A percentile compares a stretch with the other conserved stretches of the same genome.
These are phyloP conservation scores for Lymantria dispar DNA, from an alignment of 2,888 invertebrate genomes.

Conservation along the genomic window DNA sequence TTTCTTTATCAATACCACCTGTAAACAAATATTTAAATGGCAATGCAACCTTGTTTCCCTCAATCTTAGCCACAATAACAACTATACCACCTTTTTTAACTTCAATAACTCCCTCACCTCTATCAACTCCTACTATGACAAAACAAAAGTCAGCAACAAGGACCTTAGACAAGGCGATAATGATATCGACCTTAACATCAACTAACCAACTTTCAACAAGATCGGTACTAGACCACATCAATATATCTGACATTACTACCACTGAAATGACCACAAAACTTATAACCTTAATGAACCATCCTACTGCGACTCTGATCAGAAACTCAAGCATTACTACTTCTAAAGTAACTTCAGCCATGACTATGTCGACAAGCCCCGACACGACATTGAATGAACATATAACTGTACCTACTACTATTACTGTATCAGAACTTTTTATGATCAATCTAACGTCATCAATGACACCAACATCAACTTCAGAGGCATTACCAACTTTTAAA, in stretches of 20 bases:
- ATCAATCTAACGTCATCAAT: not conserved
- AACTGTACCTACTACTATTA: not conserved
- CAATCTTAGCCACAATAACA: too few species aligned
- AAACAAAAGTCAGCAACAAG: not conserved
- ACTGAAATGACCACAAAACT: too few species aligned
- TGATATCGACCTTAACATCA: too few species aligned
- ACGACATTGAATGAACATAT: not conserved
- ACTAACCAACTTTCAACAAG: too few species aligned
- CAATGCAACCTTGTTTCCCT: too few species aligned
- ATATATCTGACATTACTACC: too few species aligned
- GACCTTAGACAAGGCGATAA: not conserved
- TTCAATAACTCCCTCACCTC: too few species aligned
- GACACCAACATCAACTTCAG: not conserved
- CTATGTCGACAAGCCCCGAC: not conserved
- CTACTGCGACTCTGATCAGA: not conserved
- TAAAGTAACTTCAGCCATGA: not conserved
- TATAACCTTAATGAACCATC: too few species aligned
- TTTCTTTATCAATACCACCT: too few species aligned
- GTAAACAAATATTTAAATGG: too few species aligned
- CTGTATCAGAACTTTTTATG: not conserved
- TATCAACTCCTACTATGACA: not conserved
- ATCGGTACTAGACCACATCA: too few species aligned
- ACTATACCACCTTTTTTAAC: too few species aligned
- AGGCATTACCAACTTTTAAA: not conserved
- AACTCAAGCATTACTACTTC: not conserved